Evolutionary conservation across 2,113 vertebrate genomes (phyloP), one percentile per base, ranked within the genome.

Genomic region (Agelaius phoeniceus): DNA sequence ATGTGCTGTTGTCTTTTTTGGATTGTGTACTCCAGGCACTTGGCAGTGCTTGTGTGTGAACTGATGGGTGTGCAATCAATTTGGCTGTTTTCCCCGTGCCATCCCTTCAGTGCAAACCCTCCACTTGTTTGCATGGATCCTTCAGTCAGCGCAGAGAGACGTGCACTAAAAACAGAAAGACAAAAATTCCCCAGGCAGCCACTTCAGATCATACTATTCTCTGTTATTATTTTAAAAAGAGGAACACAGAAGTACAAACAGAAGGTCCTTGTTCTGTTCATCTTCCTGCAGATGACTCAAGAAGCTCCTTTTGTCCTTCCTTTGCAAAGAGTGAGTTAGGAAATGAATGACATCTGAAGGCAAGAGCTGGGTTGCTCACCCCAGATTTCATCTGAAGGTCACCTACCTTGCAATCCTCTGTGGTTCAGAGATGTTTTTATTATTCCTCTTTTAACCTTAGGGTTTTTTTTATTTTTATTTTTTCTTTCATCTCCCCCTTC

Each of bases 351-450:
- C 72, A 78, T 74, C 62, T 87, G 54, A 89, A 94, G 49, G 43
- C 30, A 27, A 61, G 54, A 69, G 57, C 28, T 58, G 77, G 15
- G 68, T 63, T 73, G 30, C 44, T 93, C 63, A 87, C 74, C 73
- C 65, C 14, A 46, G 58, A 61, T 87, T 71, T 77, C 72, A 4
- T 89, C 62, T 75, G 82, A 94, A 96, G 87, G 87, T 93, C 96
- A 93, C 95, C 67, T 95, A 93, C 95, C 67, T 95, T 87, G 80
- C 58, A 73, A n/a, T 73, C 89, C 68, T 84, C 72, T 73, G 33
- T 33, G 46, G 31, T 84, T 95, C 49, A 87, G 72, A 87, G 49
- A 49, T 61, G 68, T 80, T 90, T 82, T 86, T 78, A 71, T 85
- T 76, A 77, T 51, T 83, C 10, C 5, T 58, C 21, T 77, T 87